A percentile compares a stretch with the other conserved stretches of the same genome.
Evolutionary conservation across 1,140 invertebrate genomes (phyloP).

Genomic region (Euura lappo): DNA sequence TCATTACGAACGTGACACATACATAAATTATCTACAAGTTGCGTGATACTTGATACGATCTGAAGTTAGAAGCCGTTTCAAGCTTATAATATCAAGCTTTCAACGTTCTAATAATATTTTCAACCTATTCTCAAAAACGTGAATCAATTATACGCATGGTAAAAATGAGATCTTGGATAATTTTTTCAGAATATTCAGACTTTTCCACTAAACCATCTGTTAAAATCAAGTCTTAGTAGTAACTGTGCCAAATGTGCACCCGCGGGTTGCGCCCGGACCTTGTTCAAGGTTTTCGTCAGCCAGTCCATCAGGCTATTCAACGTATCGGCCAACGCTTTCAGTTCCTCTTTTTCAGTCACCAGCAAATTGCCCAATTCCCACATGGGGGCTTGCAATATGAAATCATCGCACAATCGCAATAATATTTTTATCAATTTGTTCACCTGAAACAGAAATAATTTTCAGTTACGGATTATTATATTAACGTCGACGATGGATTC

Average conservation of each 20-base stretch:
- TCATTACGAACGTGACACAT: background rate
- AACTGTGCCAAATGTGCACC: slow-evolving; percentile 73
- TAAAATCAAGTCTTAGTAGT: slow-evolving; percentile 76
- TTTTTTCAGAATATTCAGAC: slow-evolving; percentile 19
- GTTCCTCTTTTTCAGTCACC: slow-evolving; percentile 51
- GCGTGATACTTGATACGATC: too few relatives aligned
- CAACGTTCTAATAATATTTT: too few relatives aligned
- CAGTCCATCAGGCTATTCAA: slow-evolving; percentile 54
- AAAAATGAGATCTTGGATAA: background rate
- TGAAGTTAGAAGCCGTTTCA: too few relatives aligned
- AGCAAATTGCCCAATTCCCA: slow-evolving; percentile 56
- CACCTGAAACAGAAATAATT: slow-evolving; percentile 40
- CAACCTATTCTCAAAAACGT: too few relatives aligned
- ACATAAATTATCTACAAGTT: too few relatives aligned
- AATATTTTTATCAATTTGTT: slow-evolving; percentile 52
- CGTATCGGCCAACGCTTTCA: slow-evolving; percentile 51
- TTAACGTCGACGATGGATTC: background rate
- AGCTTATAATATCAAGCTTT: too few relatives aligned
- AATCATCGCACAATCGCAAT: slow-evolving; percentile 55
- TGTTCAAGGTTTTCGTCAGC: slow-evolving; percentile 62
- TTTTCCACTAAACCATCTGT: slow-evolving; percentile 73
- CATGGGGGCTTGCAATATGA: slow-evolving; percentile 55
- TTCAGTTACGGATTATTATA: background rate
- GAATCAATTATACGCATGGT: too few relatives aligned
- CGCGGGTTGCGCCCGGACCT: slow-evolving; percentile 67